Conservation (phyloP, 2,888 invertebrate species). For the Syrista parreyssii region DNA sequence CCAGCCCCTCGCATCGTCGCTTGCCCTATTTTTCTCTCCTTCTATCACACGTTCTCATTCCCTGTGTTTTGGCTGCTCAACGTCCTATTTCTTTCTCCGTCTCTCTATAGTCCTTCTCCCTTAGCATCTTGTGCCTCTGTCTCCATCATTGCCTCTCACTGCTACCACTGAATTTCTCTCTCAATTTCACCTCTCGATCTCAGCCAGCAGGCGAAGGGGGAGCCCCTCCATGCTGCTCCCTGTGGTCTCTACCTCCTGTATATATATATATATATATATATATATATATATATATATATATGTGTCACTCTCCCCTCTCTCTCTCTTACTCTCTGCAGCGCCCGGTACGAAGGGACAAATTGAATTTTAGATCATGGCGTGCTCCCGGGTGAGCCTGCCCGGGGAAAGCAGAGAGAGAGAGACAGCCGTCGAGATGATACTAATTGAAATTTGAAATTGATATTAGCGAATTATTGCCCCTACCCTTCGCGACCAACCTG, state of each 20-base stretch:
- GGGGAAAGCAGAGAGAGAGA: conserved; percentile 34
- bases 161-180: background rate
- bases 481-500: conserved; percentile 43
- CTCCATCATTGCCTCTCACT: background rate
- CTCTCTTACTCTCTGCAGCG: conserved; percentile 39
- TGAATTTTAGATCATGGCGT: conserved; percentile 66
- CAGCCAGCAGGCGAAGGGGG: background rate
- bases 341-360: conserved; percentile 62
- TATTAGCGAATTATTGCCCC: conserved; percentile 66
- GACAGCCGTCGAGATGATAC: conserved; percentile 63
- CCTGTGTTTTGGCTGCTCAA: background rate
- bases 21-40: background rate
- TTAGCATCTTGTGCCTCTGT: background rate
- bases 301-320: conserved; percentile 10
- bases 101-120: background rate
- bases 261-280: background rate
- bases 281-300: background rate
- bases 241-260: background rate
- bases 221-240: background rate
- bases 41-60: background rate
- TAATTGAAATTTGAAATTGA: conserved; percentile 68
- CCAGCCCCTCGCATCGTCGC: background rate
- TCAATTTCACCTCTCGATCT: conserved; percentile 12
- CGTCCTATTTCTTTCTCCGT: background rate
- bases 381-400: conserved; percentile 53